phyloP scores from a whole-genome alignment of 2,888 invertebrate species.

The Schizotus pectinicornis region DNA sequence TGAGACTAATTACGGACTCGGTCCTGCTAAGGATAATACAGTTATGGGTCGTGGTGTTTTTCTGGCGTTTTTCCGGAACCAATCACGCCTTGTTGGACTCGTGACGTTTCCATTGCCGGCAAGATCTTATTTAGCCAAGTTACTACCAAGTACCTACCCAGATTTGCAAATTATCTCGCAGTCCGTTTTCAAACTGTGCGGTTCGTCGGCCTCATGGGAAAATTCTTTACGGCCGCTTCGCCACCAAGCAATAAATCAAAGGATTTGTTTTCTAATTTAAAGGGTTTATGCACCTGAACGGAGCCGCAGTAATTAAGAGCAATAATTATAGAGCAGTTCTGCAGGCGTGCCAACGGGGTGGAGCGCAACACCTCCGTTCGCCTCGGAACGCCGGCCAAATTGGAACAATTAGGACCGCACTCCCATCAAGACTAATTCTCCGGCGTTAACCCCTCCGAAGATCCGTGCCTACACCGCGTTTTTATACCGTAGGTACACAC shows the following conservation, averaged over 20 bases:
- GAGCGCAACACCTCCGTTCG: conserved; percentile 23
- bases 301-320: conserved; percentile 22
- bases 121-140: conserved; percentile 46
- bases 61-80: conserved; percentile 13
- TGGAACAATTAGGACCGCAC: conserved; percentile 20
- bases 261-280: conserved; percentile 21
- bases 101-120: conserved; percentile 45
- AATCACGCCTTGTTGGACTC: conserved; percentile 48
- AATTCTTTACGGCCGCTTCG: background rate
- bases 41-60: conserved; percentile 15
- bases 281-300: conserved; percentile 1
- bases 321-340: conserved; percentile 22
- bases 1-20: conserved; percentile 7
- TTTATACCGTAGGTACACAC: no score
- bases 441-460: no score
- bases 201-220: conserved; percentile 25
- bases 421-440: no score
- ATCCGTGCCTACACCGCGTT: no score
- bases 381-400: conserved; percentile 11
- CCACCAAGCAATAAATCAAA: conserved; percentile 6
- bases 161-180: conserved; percentile 43
- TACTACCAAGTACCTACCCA: conserved; percentile 37
- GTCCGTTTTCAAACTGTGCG: background rate
- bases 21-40: conserved; percentile 3
- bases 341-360: conserved; percentile 26